Percentiles rank a stretch among this genome's conserved stretches.
Evolutionary conservation across 2,113 vertebrate species (phyloP).

Genomic region (Caretta caretta): DNA sequence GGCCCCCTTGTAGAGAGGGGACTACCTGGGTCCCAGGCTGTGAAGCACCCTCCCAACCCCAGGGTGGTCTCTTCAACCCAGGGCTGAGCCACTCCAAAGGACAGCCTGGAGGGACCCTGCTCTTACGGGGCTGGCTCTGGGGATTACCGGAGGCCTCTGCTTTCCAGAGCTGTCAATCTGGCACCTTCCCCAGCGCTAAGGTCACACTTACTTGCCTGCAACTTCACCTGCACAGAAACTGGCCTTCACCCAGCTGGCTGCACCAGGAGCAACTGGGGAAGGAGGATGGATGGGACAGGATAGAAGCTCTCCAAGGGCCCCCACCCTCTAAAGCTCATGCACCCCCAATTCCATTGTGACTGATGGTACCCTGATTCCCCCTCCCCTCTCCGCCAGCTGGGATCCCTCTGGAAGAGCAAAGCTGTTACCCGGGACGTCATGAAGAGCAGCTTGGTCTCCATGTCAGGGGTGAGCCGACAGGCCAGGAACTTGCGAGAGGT

Average conservation of each 20-base stretch:
- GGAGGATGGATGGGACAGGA: background rate
- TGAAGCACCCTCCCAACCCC: background rate
- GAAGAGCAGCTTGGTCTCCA: constrained; percentile 98
- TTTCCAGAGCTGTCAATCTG: background rate
- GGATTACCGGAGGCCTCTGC: background rate
- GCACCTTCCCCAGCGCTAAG: background rate
- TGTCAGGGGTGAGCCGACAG: constrained; percentile 95
- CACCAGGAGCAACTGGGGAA: background rate
- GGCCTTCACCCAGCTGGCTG: background rate
- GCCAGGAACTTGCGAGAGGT: constrained; percentile 97
- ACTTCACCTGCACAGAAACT: background rate
- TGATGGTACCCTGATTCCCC: too few relatives aligned
- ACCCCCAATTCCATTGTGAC: background rate
- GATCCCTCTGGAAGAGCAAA: fast-evolving
- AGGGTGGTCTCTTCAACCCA: background rate
- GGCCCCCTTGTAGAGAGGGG: too few relatives aligned
- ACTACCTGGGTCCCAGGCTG: too few relatives aligned
- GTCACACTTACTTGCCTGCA: background rate
- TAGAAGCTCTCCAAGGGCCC: too few relatives aligned
- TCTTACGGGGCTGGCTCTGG: background rate
- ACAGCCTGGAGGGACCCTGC: background rate
- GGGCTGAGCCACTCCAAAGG: too few relatives aligned
- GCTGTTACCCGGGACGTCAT: constrained; percentile 93
- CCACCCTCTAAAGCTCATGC: background rate
- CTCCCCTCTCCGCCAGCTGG: background rate